These are phyloP conservation scores for Drosophila melanica DNA, from an alignment of 1,140 invertebrate species.

Conservation along the genomic window DNA sequence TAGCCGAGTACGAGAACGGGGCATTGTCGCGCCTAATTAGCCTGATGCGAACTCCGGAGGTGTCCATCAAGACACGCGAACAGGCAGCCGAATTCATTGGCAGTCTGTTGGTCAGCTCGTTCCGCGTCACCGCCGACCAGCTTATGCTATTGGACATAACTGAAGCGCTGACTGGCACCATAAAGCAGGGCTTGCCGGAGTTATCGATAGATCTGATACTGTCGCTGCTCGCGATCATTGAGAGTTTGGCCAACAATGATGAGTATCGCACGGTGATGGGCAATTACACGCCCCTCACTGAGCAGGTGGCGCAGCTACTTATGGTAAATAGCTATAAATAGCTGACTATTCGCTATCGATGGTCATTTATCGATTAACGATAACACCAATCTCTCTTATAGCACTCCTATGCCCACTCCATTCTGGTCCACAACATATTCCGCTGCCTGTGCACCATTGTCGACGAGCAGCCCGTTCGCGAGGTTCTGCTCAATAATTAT, in stretches of 20 bases:
- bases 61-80: slow-evolving; percentile 67
- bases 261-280: slow-evolving; percentile 60
- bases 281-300: slow-evolving; percentile 29
- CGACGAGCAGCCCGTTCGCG: slow-evolving; percentile 59
- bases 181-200: slow-evolving; percentile 50
- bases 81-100: slow-evolving; percentile 61
- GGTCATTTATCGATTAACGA: not conserved
- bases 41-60: slow-evolving; percentile 37
- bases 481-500: slow-evolving; percentile 48
- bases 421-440: slow-evolving; percentile 75
- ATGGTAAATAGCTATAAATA: slow-evolving; percentile 58
- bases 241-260: slow-evolving; percentile 63
- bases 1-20: slow-evolving; percentile 52
- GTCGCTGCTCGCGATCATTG: slow-evolving; percentile 63
- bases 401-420: slow-evolving; percentile 72
- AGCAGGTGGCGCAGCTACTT: slow-evolving; percentile 64
- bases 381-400: not conserved
- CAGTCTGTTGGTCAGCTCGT: slow-evolving; percentile 56
- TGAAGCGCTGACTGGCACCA: slow-evolving; percentile 26
- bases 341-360: not conserved
- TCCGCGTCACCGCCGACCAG: slow-evolving; percentile 39
- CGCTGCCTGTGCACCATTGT: slow-evolving; percentile 75
- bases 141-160: slow-evolving; percentile 46
- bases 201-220: slow-evolving; percentile 71
- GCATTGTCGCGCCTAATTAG: slow-evolving; percentile 43